Base-by-base conservation (phyloP, 2,888 invertebrate genomes). In the Hemicrepidius hirtus region DNA sequence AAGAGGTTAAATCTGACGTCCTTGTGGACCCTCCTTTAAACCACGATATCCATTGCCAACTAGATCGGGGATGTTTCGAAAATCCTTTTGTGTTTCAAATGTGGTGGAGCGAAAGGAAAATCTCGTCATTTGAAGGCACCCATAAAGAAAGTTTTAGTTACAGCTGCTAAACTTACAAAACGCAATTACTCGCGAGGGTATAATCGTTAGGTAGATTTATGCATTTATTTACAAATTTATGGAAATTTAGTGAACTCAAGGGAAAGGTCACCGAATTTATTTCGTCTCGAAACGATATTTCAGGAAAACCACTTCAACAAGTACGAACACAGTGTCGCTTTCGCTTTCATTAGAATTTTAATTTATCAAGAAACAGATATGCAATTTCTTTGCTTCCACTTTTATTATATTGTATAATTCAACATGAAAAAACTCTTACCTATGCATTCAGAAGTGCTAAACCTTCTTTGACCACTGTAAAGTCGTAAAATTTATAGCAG, bases 151-250 rank as follows among this genome's bases (percentile, higher is more conserved):
- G 5, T 44, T 44, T 18, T 18, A 13, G 44, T 44, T 44, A 44
- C 44, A 32, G 32, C 32, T 32, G 32, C 32, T 32, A 44, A 44
- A 44, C 44, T 44, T 44, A 44, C 44, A 44, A 44, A 44, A 44
- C 44, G 16, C 18, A 18, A 44, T 44, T 44, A 18, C 44, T 44
- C 44, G 44, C 44, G 13, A 18, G 44, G 44, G 44, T 44, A 18
- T 18, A 44, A 44, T 44, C 18, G 44, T 44, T 44, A 44, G 16
- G 44, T 44, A 44, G 44, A 44, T 44, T 44, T 44, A 44, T 44
- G 44, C 44, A 44, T 44, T 44, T 44, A 44, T 44, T 44, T 44
- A 44, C 44, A 44, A 44, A 44, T 44, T 44, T 44, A 44, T 44
- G 18, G 44, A 44, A 44, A 44, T 44, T 44, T 44, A 44, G 16